Percentiles rank a stretch among this genome's conserved stretches.
These are phyloP conservation scores for Apodemus agrarius DNA, from an alignment of 2,797 vertebrate genomes.

Conservation along the genomic window DNA sequence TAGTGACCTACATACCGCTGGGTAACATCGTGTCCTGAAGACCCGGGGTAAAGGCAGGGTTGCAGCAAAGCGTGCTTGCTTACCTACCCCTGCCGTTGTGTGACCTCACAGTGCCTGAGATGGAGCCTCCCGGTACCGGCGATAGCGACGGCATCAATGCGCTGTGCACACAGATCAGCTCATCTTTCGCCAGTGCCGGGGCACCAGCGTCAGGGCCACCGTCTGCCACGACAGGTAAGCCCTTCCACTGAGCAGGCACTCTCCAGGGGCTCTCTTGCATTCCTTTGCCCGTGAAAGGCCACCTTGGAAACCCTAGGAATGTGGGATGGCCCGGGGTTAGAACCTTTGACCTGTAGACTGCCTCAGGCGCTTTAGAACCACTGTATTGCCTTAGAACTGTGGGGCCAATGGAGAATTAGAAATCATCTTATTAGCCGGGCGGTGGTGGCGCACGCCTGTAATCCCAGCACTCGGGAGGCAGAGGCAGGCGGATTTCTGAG, in stretches of 20 bases:
- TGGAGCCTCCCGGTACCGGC: conserved; percentile 74
- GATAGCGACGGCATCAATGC: conserved; percentile 92
- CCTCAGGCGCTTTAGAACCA: background rate
- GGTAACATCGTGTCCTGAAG: background rate
- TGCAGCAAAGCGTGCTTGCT: background rate
- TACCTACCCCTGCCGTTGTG: background rate
- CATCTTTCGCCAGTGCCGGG: conserved; percentile 90
- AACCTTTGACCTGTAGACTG: background rate
- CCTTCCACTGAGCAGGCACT: accelerated
- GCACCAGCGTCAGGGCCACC: conserved; percentile 45
- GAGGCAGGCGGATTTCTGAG: too few relatives aligned
- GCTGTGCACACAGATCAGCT: conserved; percentile 93
- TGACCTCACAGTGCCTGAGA: conserved; percentile 80
- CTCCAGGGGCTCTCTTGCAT: background rate
- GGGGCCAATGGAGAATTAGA: background rate
- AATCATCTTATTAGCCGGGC: too few relatives aligned
- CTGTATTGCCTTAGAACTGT: too few relatives aligned
- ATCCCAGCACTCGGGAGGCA: too few relatives aligned
- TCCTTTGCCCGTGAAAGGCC: background rate
- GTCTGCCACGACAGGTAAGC: conserved; percentile 49
- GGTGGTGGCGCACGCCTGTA: too few relatives aligned
- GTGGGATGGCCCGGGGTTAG: background rate
- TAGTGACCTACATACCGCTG: background rate
- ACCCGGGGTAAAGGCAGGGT: background rate
- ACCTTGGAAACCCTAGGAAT: background rate